Evolutionary conservation across 2,797 vertebrate genomes (phyloP), one percentile per base, ranked within the genome.

Genomic region (Botia kubotai): DNA sequence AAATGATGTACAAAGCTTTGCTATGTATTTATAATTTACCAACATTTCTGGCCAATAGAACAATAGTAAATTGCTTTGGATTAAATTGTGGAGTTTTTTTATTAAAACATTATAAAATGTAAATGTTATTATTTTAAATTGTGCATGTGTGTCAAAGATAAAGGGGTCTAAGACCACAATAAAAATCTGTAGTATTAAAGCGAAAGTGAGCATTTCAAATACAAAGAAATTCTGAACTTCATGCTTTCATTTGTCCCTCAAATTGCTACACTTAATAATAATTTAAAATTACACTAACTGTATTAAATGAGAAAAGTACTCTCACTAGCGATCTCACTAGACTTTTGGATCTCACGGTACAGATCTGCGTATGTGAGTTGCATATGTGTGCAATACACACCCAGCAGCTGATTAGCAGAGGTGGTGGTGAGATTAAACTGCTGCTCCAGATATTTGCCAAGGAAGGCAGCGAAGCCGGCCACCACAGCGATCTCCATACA

Each of bases 401-500:
- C 98, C 73, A 99, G 88, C 66, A 99, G 95, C 92, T 99, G 98
- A 92, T 98, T 99, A 53, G 98, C 98, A 12, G 97, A 98, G 0
- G 96, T 95, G 77, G 98, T 98, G 90, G 97, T 99, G 89, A 99
- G 95, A 92, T 97, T 98, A 87, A 99, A 99, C 90, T 99, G 98
- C 93, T 99, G 98, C 91, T 99, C 98, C 73, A 99, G 90, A 91
- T 99, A 99, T 85, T 99, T 99, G 19, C 96, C 97, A 87, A 99
- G 89, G 88, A 99, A 99, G 71, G 98, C 98, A 0, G 98, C 98
- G 0, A 99, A 99, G 46, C 98, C 98, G 0, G 98, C 98, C 6
- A 99, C 98, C 29, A 99, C 98, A 0, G 97, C 98, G 0, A 99
- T 98, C 93, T 99, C 98, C 97, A 98, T 99, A 67, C 98, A 99